Base-by-base conservation (phyloP, 1,140 invertebrate genomes). In the Adoxophyes honmai region DNA sequence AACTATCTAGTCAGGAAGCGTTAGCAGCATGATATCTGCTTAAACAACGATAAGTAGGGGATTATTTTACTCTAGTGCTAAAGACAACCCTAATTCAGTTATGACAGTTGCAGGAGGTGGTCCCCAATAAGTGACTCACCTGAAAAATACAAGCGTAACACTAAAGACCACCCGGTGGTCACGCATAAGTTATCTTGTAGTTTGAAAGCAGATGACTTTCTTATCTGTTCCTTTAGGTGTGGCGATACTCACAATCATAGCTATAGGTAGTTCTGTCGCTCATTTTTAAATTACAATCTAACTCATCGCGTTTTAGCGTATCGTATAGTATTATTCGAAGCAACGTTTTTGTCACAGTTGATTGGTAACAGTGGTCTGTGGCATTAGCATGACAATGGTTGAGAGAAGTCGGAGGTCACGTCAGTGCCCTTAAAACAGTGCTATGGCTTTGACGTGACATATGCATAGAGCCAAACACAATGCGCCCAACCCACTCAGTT, bases 1-100 rank as follows among this genome's bases (percentile, higher is more conserved):
- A 84, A 83, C 84, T 83, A 84, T 84, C 84, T 83, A 84, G 67
- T 57, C 75, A 78, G 84, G 81, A 87, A 87, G 71, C 73, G 67
- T 59, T 64, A 68, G 77, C 70, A 64, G 66, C 60, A 58, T 38
- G 58, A 66, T 63, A 66, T 73, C 68, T 68, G 78, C 76, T 74
- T 79, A 59, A 66, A 69, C 66, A 59, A 55, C 65, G 70, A 82
- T 83, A 77, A 83, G 75, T 66, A 54, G 54, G 56, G 70, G 70
- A 77, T 79, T 59, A 73, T 60, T 77, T 59, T 54, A 63, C 78
- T 70, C 66, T 69, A 73, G 8, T 57, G 57, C 21, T 28, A 69
- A 62, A 62, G 59, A 35, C 59, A 60, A 62, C 61, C 51, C 64
- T 64, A 38, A 55, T 64, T 68, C 44, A 61, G 57, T 57, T 64